Evolutionary conservation across 1,140 invertebrate species (phyloP), one percentile per base, ranked within the genome.

Genomic region (Yoshiicerus persimilis): DNA sequence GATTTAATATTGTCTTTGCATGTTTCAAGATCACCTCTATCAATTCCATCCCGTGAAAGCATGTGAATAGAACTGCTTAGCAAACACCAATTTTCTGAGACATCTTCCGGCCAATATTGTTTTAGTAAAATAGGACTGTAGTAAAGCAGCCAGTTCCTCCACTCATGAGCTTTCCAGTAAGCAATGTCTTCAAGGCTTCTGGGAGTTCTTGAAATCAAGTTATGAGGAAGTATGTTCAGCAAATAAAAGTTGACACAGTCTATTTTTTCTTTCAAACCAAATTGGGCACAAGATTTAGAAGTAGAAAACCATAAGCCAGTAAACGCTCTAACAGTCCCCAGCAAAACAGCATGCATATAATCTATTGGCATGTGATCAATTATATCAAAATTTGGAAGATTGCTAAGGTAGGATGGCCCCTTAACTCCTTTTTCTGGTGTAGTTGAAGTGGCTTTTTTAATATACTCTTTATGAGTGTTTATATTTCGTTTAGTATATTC

Each of bases 291-390:
- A 20, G 75, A 36, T 86, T 91, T 87, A 13, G 32, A 36, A 1
- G 87, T 32, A 70, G 90, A 86, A 47, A 91, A 87, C 89, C 90
- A 90, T 9, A 84, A 27, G 2, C 5, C 36, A 25, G 86, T 36
- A 86, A 91, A 89, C 13, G 38, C 38, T 88, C 87, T 88, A 1
- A 86, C 64, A n/a, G 90, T 88, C 2, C 90, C 91, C 30, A 90
- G 66, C 13, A 89, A 88, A 36, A 66, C 77, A 56, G 32, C 5
- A 30, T 91, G 91, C 86, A 91, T 88, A 75, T 88, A 88, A 85
- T 92, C 91, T 23, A 90, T 90, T 3, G 89, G 88, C 64, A 92
- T 90, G 20, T 89, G 89, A 56, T 38, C 41, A 9, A 89, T 86
- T 9, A 92, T 86, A 86, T 91, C 80, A 80, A 91, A 91, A 62